These are phyloP conservation scores for Ecliptopera silaceata DNA, from an alignment of 2,888 invertebrate species.

Conservation along the genomic window DNA sequence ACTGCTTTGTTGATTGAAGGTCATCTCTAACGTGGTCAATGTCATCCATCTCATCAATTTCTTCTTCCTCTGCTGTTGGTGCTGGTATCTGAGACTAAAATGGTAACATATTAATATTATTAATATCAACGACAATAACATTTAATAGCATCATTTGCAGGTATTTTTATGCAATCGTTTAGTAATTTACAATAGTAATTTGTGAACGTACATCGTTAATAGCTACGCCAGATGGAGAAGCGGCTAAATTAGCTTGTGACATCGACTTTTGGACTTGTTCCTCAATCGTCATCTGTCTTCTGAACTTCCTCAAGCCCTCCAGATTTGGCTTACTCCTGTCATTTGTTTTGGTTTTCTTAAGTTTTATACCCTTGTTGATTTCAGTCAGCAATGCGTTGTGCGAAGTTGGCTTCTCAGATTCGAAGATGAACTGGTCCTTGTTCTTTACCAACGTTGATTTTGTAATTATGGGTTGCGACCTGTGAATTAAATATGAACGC, in stretches of 20 bases:
- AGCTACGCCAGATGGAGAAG: conserved; percentile 71
- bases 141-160: no score
- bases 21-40: conserved; percentile 95
- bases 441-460: conserved; percentile 85
- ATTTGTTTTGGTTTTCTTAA: conserved; percentile 90
- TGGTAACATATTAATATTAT: background rate
- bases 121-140: background rate
- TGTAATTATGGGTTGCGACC: conserved; percentile 84
- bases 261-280: conserved; percentile 93
- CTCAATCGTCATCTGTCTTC: conserved; percentile 94
- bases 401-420: conserved; percentile 91
- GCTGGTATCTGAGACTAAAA: conserved; percentile 43
- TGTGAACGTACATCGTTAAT: conserved; percentile 54
- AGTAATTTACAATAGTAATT: background rate
- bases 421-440: conserved; percentile 92
- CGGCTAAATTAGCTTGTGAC: conserved; percentile 85
- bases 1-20: conserved; percentile 95
- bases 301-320: conserved; percentile 92
- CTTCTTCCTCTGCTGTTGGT: conserved; percentile 82
- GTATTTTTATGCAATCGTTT: no score
- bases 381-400: conserved; percentile 92
- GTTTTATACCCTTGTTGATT: conserved; percentile 89
- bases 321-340: conserved; percentile 94
- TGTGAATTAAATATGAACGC: conserved; percentile 51
- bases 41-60: conserved; percentile 94